Evolutionary conservation across 2,888 invertebrate species (phyloP).

Genomic region (Coecobrya sp.): DNA sequence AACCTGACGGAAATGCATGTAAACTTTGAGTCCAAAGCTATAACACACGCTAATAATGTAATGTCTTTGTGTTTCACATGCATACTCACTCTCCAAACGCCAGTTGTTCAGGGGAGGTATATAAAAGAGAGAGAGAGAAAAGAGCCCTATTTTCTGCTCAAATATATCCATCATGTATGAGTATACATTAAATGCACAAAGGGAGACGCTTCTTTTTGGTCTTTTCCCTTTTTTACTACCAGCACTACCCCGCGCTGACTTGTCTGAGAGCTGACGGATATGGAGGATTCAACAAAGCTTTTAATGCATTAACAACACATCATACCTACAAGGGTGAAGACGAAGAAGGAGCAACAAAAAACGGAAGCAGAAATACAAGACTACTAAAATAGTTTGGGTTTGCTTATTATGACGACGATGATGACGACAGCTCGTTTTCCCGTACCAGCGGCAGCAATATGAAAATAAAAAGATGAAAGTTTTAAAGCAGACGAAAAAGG

Average conservation of each 20-base stretch:
- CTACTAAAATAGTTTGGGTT: slow-evolving; percentile 59
- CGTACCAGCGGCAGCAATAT: slow-evolving; percentile 17
- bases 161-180: neutral
- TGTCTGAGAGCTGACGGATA: slow-evolving; percentile 69
- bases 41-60: slow-evolving; percentile 41
- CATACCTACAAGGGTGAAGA: slow-evolving; percentile 9
- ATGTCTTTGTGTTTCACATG: slow-evolving; percentile 53
- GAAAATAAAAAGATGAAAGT: slow-evolving; percentile 45
- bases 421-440: slow-evolving; percentile 35
- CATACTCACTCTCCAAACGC: slow-evolving; percentile 43
- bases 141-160: slow-evolving; percentile 37
- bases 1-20: slow-evolving; percentile 67
- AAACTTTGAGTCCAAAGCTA: slow-evolving; percentile 50
- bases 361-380: slow-evolving; percentile 76
- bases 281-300: slow-evolving; percentile 69
- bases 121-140: slow-evolving; percentile 37
- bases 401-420: slow-evolving; percentile 38
- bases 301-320: slow-evolving; percentile 77
- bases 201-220: slow-evolving; percentile 67
- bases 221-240: slow-evolving; percentile 55
- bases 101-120: slow-evolving; percentile 65
- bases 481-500: slow-evolving; percentile 31
- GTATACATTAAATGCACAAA: slow-evolving; percentile 41
- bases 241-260: slow-evolving; percentile 13
- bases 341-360: slow-evolving; percentile 54